Base-by-base conservation (phyloP, 2,888 invertebrate genomes). In the Caenorhabditis macrosperma region DNA sequence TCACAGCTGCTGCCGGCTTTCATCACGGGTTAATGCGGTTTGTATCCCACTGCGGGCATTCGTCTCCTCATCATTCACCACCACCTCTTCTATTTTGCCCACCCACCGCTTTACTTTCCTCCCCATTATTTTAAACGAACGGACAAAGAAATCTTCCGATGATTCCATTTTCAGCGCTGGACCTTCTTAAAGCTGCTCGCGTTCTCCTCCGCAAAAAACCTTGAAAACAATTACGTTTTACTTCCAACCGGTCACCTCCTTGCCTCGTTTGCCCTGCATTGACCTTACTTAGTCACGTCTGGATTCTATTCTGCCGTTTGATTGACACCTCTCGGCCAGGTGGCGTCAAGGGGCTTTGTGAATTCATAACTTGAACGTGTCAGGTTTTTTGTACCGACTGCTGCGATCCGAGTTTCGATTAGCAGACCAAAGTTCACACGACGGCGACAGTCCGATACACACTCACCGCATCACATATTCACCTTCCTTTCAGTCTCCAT, bases 341-440 rank as follows among this genome's bases (percentile, higher is more conserved):
- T 68, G 48, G 24, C 38, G 60, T 52, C 38, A 68, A 44, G 4
- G 35, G n/a, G 54, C 20, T 50, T 17, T 48, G 38, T 60, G 52
- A 69, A 60, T 69, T 69, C 69, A 69, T 69, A 69, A 69, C 60
- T 60, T 69, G 68, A 59, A 68, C 50, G 41, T 60, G 48, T 57
- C 67, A 57, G 9, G 1, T 66, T 38, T 50, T n/a, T 50, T 44
- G 26, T 9, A 26, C 9, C 44, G 9, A 22, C 3, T 1, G 59
- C 15, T 7, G 17, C 15, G 24, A 24, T 4, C 9, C n/a, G n/a
- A n/a, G n/a, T 38, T 9, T 15, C 38, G 12, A 44, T 5, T 17
- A 44, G 44, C n/a, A n/a, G 17, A 44, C 9, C 44, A 44, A 44
- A 44, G 44, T 44, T 44, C 17, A 44, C 4, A 44, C n/a, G n/a